Base-by-base conservation (phyloP, 2,888 invertebrate species). In the Willowsia nigromaculata region DNA sequence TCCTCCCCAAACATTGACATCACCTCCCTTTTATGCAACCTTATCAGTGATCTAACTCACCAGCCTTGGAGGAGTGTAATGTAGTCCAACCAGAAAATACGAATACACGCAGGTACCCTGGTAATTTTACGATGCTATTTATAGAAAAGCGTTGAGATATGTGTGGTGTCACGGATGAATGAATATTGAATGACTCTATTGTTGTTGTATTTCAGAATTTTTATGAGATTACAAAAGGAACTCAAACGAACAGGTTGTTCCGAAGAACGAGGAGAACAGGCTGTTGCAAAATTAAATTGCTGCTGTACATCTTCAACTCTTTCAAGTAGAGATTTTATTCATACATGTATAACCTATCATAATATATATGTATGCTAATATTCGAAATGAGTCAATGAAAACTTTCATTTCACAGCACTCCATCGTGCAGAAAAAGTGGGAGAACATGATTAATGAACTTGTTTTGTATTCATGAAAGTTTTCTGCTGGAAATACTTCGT, bases 401-500 rank as follows among this genome's bases (percentile, higher is more conserved):
- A 84, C 84, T 84, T 84, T 84, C 84, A 84, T 74, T 71, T 84
- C 71, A 56, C 18, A 37, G 25, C 37, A 53, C 33, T 62, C 85
- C 37, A 33, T 85, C 85, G 76, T 78, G 85, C 76, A 78, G 76
- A 85, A 84, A 82, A 84, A 84, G 84, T 84, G 84, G 74, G 71
- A 84, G 84, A 71, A 84, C 84, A 84, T 84, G 84, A 84, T 84
- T 84, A 84, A 84, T 84, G 84, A 84, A 74, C 84, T 84, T 56
- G 84, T 84, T 84, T 84, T 84, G 84, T 84, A 84, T 84, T 84
- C 84, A 84, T 84, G 71, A 50, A 84, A 84, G 30, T 84, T 84
- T 84, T 74, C 68, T 68, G 37, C 68, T 59, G 25, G 68, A 68
- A 68, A n/a, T 37, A 68, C 68, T 37, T 9, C 33, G 43, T 59